Evolutionary conservation across 2,113 vertebrate genomes (phyloP), one percentile per base, ranked within the genome.

Genomic region (Eclectus roratus): DNA sequence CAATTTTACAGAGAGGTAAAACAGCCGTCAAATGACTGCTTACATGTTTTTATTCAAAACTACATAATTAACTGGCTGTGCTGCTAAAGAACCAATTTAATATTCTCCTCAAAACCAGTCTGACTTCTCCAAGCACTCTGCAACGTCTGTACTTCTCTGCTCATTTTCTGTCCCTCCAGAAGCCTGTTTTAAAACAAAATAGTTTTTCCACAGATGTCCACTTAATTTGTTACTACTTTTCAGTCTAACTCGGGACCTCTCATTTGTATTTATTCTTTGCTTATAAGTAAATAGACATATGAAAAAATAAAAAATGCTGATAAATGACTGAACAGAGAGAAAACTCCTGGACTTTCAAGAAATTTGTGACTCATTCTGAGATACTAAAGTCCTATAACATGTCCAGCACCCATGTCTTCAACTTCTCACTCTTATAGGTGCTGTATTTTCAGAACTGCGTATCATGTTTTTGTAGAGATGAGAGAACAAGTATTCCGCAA

Each of bases 71-170:
- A 80, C n/a, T 7, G 0, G 37, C 49, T 85, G 23, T 43, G 55
- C 39, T 69, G 72, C 44, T 89, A 39, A 73, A 79, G 43, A 69
- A 41, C 17, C 13, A 10, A 56, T 73, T 43, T 25, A 47, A 58
- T 49, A 39, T 35, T 82, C 77, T 8, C 3, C 39, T 93, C 85
- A 78, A 93, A 93, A 81, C 69, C 86, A 70, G 83, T 35, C 73
- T 65, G 63, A 90, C 74, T 91, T 74, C 85, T 86, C 63, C 81
- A 90, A 89, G 94, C 58, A 33, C 44, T 84, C 76, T 72, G 43
- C 35, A 25, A 55, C 8, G 20, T 87, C 95, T 96, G 78, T 85
- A 74, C 74, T 95, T 82, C 70, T 86, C 74, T 77, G 23, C 84
- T 93, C 52, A 80, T 93, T 95, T 83, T 55, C 83, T 85, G 77